A percentile compares a stretch with the other conserved stretches of the same genome.
Conservation (phyloP, 2,113 vertebrate genomes). For the Equus quagga region DNA sequence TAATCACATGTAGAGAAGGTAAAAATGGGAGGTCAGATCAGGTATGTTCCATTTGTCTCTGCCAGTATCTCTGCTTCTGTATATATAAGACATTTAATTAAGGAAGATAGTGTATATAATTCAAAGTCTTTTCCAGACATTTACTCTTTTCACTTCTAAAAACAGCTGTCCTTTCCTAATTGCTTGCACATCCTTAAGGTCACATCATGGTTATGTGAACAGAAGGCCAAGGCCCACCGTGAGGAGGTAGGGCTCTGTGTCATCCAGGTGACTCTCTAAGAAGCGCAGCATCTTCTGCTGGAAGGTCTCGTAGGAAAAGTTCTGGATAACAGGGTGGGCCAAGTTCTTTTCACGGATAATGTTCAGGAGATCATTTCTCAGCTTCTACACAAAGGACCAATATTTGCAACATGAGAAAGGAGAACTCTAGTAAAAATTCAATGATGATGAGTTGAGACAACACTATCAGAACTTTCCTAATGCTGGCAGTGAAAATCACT, state of each 20-base stretch:
- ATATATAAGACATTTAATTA: conserved; percentile 32
- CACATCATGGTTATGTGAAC: not conserved
- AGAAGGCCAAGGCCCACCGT: conserved; percentile 82
- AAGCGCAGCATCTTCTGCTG: conserved; percentile 90
- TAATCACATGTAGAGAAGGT: not conserved
- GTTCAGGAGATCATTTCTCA: conserved; percentile 83
- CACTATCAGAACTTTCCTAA: not conserved
- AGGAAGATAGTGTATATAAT: not conserved
- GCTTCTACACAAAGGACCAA: conserved; percentile 85
- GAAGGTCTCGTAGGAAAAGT: conserved; percentile 90
- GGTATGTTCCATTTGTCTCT: not conserved
- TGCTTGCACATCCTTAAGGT: not conserved
- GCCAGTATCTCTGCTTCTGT: not conserved
- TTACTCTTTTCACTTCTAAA: not conserved
- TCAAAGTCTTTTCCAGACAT: conserved; percentile 9
- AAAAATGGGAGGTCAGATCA: not conserved
- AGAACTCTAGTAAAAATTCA: conserved; percentile 50
- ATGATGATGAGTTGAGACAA: not conserved
- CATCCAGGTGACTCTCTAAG: conserved; percentile 85
- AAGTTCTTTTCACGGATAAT: conserved; percentile 88
- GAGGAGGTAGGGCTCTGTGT: conserved; percentile 88
- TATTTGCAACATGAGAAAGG: not conserved
- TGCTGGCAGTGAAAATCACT: not conserved
- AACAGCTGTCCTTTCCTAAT: conserved; percentile 13
- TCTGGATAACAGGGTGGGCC: conserved; percentile 87